Conservation (phyloP, 2,113 vertebrate species). For the Melanerpes formicivorus region DNA sequence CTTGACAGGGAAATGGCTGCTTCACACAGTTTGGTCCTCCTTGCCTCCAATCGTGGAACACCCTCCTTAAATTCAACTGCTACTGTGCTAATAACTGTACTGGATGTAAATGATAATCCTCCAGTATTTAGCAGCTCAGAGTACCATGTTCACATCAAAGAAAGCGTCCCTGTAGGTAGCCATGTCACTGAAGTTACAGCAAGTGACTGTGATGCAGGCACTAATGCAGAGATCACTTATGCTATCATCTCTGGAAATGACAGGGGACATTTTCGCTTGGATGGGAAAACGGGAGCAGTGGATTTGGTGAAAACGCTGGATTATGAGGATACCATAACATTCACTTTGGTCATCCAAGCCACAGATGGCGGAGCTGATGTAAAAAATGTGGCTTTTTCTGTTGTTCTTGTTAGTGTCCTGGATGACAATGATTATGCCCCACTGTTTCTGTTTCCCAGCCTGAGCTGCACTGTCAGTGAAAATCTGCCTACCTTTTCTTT, state of each 20-base stretch:
- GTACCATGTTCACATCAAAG: slow-evolving; percentile 82
- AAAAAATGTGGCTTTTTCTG: slow-evolving; percentile 80
- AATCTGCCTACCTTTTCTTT: slow-evolving; percentile 85
- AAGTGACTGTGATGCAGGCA: slow-evolving; percentile 80
- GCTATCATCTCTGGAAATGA: slow-evolving; percentile 86
- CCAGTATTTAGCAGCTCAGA: slow-evolving; percentile 81
- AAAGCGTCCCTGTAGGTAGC: slow-evolving; percentile 79
- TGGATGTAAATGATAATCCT: slow-evolving; percentile 89
- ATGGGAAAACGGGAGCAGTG: slow-evolving; percentile 82
- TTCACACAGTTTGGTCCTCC: slow-evolving; percentile 80
- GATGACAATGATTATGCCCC: slow-evolving; percentile 92
- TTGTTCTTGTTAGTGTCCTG: slow-evolving; percentile 79
- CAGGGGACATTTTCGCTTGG: slow-evolving; percentile 78
- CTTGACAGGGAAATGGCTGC: slow-evolving; percentile 84
- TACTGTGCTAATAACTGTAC: slow-evolving; percentile 79
- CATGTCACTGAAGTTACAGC: slow-evolving; percentile 81
- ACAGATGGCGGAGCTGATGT: slow-evolving; percentile 75
- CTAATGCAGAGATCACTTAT: slow-evolving; percentile 81
- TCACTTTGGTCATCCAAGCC: slow-evolving; percentile 84
- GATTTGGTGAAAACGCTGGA: slow-evolving; percentile 81
- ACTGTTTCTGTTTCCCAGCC: slow-evolving; percentile 82
- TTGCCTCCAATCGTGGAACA: slow-evolving; percentile 80
- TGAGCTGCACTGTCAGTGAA: slow-evolving; percentile 84
- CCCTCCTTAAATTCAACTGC: slow-evolving; percentile 83
- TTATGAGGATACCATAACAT: slow-evolving; percentile 84